Conservation (phyloP, 2,113 vertebrate species). For the Platysteira castanea region DNA sequence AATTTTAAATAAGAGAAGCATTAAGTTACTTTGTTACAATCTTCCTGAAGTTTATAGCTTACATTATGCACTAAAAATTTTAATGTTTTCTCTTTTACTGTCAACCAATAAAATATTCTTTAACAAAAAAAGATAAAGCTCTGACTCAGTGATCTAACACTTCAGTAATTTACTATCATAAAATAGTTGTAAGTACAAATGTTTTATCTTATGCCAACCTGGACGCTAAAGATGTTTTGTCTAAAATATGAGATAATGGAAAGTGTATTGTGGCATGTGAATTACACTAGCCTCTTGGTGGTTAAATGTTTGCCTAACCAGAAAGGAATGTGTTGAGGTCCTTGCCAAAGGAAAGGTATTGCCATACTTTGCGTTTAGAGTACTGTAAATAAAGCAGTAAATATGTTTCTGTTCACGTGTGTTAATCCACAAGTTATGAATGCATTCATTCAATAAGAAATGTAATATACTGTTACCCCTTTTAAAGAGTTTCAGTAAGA, state of each 20-base stretch:
- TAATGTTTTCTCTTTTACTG: conserved; percentile 12
- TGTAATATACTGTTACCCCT: conserved; percentile 27
- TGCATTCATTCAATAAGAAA: conserved; percentile 35
- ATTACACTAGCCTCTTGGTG: conserved; percentile 62
- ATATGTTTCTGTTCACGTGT: conserved; percentile 53
- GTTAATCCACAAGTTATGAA: conserved; percentile 43
- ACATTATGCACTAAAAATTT: not conserved
- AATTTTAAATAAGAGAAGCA: not conserved
- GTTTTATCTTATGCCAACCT: conserved; percentile 63
- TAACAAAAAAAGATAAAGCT: conserved; percentile 38
- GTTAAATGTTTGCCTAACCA: conserved; percentile 66
- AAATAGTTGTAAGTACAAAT: conserved; percentile 55
- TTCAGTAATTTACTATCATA: conserved; percentile 69
- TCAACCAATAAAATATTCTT: conserved; percentile 57
- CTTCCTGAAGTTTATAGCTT: not conserved
- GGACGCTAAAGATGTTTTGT: conserved; percentile 58
- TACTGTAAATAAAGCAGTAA: conserved; percentile 59
- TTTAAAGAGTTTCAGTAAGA: conserved; percentile 39
- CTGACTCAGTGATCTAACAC: conserved; percentile 50
- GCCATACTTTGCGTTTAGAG: conserved; percentile 43
- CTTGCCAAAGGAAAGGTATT: conserved; percentile 54
- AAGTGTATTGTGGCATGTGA: conserved; percentile 67
- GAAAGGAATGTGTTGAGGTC: conserved; percentile 55
- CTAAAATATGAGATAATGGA: conserved; percentile 71
- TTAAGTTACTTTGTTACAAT: not conserved